Evolutionary conservation across 2,797 vertebrate genomes (phyloP).

Genomic region (Rallus crepitans): DNA sequence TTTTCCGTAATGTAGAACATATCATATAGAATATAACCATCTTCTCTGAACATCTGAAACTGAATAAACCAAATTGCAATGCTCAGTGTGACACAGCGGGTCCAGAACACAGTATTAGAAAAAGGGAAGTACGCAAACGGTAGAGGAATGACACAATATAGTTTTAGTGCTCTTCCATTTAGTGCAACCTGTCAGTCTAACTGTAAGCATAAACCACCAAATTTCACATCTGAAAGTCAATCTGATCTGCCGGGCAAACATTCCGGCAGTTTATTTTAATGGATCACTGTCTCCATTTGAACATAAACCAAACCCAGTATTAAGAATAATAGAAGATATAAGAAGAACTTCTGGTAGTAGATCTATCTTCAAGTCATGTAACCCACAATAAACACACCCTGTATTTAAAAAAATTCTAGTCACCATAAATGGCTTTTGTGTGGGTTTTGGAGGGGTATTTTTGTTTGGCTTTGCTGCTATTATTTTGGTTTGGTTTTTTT

Average conservation of each 20-base stretch:
- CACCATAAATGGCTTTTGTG: neutral
- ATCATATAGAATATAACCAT: neutral
- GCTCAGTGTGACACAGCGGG: neutral
- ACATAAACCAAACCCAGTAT: neutral
- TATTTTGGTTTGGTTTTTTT: too few relatives aligned
- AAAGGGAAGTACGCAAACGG: neutral
- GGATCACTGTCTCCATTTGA: neutral
- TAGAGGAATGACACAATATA: neutral
- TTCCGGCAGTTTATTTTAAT: slow-evolving; percentile 2
- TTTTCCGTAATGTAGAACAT: neutral
- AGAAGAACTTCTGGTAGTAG: neutral
- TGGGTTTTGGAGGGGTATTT: too few relatives aligned
- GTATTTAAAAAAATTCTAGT: neutral
- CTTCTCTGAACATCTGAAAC: neutral
- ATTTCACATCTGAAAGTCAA: neutral
- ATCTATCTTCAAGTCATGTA: neutral
- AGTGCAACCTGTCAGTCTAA: neutral
- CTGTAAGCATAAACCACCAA: neutral
- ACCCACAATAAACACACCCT: neutral
- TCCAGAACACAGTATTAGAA: neutral
- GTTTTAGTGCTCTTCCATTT: neutral
- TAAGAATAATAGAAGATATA: neutral
- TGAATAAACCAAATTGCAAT: neutral
- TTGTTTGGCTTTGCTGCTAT: too few relatives aligned
- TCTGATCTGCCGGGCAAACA: neutral